phyloP scores from a whole-genome alignment of 2,888 invertebrate genomes.

The Protodeltote pygarga region DNA sequence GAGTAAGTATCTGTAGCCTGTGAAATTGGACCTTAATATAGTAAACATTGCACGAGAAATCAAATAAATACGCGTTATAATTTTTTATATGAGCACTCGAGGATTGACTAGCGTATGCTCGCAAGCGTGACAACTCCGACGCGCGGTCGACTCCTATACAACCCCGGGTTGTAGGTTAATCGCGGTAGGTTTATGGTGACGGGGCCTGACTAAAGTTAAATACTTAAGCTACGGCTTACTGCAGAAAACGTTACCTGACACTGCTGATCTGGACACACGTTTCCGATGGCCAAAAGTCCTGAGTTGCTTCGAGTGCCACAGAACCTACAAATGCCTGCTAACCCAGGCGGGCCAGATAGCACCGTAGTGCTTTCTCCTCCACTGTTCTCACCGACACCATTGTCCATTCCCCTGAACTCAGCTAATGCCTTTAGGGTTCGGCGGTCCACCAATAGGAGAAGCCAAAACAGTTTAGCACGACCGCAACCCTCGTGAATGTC shows the following conservation, averaged over 20 bases:
- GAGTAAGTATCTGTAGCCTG: too few species aligned
- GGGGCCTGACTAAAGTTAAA: too few species aligned
- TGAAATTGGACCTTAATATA: too few species aligned
- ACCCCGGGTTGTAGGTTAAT: too few species aligned
- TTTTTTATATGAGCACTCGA: too few species aligned
- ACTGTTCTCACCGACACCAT: slow-evolving; percentile 57
- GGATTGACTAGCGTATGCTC: too few species aligned
- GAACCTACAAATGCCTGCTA: slow-evolving; percentile 94
- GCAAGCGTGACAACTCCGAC: too few species aligned
- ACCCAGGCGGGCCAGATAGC: slow-evolving; percentile 67
- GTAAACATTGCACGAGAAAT: too few species aligned
- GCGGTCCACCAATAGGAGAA: slow-evolving; percentile 96
- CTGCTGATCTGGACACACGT: slow-evolving; percentile 97
- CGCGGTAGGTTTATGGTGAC: too few species aligned
- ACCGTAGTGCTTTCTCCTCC: slow-evolving; percentile 27
- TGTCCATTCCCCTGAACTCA: slow-evolving; percentile 93
- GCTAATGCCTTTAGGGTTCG: slow-evolving; percentile 96
- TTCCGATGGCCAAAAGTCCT: slow-evolving; percentile 95
- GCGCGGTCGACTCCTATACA: too few species aligned
- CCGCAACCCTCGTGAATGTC: slow-evolving; percentile 99
- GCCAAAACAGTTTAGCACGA: slow-evolving; percentile 97
- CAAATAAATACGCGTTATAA: background rate
- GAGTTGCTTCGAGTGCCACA: slow-evolving; percentile 95
- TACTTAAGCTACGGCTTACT: too few species aligned
- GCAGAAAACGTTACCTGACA: slow-evolving; percentile 95